Evolutionary conservation across 1,140 invertebrate species (phyloP), one percentile per base, ranked within the genome.

Genomic region (Aphaenogaster rudis): DNA sequence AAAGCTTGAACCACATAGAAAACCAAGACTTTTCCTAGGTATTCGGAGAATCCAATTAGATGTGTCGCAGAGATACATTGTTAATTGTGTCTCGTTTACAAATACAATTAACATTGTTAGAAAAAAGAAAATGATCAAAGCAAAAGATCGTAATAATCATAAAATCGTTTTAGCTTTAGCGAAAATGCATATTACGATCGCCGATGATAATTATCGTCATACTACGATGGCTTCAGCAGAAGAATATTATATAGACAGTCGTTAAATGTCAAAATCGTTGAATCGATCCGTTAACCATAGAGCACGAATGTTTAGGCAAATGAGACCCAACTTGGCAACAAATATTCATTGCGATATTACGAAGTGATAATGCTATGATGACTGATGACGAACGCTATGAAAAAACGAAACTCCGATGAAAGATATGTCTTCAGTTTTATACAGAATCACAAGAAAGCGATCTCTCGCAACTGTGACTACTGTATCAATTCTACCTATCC

Each of bases 221-320:
- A 15, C 69, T 84, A 84, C 33, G 8, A 76, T 61, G 57, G 69
- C 54, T 84, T 84, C 80, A 61, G 28, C 28, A 42, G 1, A 48
- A 69, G 5, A 57, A 59, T 28, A 71, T 42, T 28, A 72, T 28
- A n/a, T 59, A 28, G n/a, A 72, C 36, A 72, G 42, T 74, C 42
- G 42, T 33, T 72, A 74, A 84, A 63, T 84, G 67, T 84, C 54
- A 84, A 74, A 84, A 48, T 28, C 21, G 13, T 76, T 63, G 28
- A 84, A 84, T 84, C 69, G 80, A 84, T 63, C 54, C 45, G 54
- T 61, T 21, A 82, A 69, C 21, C 13, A 9, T 81, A 71, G 33
- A 71, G 8, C 17, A 21, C 50, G 17, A 50, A 52, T 52, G 17
- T 67, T n/a, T 21, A 74, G 28, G 21, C 42, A n/a, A 82, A 11